Evolutionary conservation across 2,113 vertebrate species (phyloP).

Genomic region (Podarcis muralis): DNA sequence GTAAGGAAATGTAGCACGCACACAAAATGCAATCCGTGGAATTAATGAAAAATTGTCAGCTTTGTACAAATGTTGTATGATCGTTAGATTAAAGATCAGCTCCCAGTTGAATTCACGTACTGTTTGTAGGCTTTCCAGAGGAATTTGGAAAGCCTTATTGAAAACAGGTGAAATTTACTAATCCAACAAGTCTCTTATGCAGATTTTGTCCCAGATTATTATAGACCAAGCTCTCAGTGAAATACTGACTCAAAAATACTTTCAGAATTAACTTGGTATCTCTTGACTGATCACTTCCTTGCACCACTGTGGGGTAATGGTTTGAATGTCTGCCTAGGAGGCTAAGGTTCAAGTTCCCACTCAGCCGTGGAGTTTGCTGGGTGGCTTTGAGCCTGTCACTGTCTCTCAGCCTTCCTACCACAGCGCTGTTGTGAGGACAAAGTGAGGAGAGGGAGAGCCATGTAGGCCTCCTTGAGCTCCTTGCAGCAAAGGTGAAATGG

Average conservation of each 20-base stretch:
- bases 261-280: background rate
- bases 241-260: background rate
- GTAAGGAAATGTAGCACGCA: background rate
- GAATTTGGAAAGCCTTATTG: background rate
- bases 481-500: too few species aligned
- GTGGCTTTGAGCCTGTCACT: too few species aligned
- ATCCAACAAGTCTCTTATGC: background rate
- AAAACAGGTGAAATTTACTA: background rate
- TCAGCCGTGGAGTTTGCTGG: too few species aligned
- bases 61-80: background rate
- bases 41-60: background rate
- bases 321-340: too few species aligned
- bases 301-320: background rate
- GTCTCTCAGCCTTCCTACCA: too few species aligned
- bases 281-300: background rate
- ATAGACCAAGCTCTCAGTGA: background rate
- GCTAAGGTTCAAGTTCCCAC: too few species aligned
- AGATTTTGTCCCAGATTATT: background rate
- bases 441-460: too few species aligned
- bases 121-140: background rate
- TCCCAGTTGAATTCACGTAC: background rate
- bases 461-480: too few species aligned
- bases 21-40: background rate
- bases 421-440: too few species aligned
- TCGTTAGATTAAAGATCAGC: background rate